phyloP scores from a whole-genome alignment of 2,797 vertebrate genomes.

The Synaphobranchus kaupii region DNA sequence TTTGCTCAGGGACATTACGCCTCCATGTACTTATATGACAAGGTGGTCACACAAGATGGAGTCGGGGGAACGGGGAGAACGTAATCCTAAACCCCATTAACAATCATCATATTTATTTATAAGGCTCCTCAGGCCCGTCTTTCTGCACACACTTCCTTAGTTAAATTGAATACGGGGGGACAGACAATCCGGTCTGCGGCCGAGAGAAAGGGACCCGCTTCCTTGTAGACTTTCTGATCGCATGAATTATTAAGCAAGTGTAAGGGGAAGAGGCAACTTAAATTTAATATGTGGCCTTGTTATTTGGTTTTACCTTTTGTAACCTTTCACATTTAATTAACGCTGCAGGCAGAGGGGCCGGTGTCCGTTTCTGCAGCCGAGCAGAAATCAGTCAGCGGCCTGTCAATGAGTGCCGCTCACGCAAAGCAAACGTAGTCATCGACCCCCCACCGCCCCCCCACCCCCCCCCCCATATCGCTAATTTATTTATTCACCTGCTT shows the following conservation, averaged over 20 bases:
- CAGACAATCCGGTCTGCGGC: slow-evolving; percentile 69
- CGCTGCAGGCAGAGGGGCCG: slow-evolving; percentile 44
- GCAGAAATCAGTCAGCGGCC: slow-evolving; percentile 21
- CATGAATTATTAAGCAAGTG: slow-evolving; percentile 78
- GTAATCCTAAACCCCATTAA: slow-evolving; percentile 84
- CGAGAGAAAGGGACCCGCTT: slow-evolving; percentile 58
- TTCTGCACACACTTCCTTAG: slow-evolving; percentile 70
- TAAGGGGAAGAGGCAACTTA: slow-evolving; percentile 68
- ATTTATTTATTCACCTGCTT: slow-evolving; percentile 14
- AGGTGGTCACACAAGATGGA: slow-evolving; percentile 65
- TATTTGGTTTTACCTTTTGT: slow-evolving; percentile 78
- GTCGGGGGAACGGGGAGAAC: slow-evolving; percentile 64
- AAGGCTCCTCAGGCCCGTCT: slow-evolving; percentile 68
- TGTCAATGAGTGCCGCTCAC: slow-evolving; percentile 31
- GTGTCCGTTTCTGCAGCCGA: slow-evolving; percentile 26
- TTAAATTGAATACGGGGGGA: slow-evolving; percentile 63
- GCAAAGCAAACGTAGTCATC: not conserved
- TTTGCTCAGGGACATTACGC: slow-evolving; percentile 35
- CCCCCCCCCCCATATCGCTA: slow-evolving; percentile 6
- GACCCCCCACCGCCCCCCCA: too few species aligned
- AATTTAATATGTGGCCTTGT: slow-evolving; percentile 75
- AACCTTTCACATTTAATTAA: slow-evolving; percentile 81
- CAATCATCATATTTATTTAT: slow-evolving; percentile 82
- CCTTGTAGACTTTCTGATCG: slow-evolving; percentile 63
- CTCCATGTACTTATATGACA: slow-evolving; percentile 59